Conservation (phyloP, 2,888 invertebrate species). For the Watsonalla binaria region DNA sequence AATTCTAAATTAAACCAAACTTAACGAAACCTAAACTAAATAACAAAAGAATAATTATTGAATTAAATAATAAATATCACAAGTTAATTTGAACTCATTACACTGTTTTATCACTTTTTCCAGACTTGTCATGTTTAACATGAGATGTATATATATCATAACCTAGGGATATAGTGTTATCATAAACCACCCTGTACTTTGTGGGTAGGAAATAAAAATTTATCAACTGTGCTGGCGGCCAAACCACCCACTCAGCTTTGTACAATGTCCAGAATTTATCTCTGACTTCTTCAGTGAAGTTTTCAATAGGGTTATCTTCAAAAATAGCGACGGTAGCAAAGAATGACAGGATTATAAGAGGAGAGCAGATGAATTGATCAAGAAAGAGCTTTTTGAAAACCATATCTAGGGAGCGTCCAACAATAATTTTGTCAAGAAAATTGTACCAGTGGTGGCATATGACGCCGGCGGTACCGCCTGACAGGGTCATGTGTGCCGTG, state of each 20-base stretch:
- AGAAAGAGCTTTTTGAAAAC: slow-evolving; percentile 87
- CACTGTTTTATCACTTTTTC: slow-evolving; percentile 9
- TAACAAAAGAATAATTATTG: slow-evolving; percentile 6
- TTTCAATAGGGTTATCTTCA: slow-evolving; percentile 80
- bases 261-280: slow-evolving; percentile 88
- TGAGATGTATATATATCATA: slow-evolving; percentile 92
- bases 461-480: slow-evolving; percentile 87
- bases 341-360: slow-evolving; percentile 86
- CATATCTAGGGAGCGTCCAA: slow-evolving; percentile 81
- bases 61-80: slow-evolving; percentile 3
- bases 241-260: slow-evolving; percentile 92
- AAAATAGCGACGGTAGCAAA: slow-evolving; percentile 86
- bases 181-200: slow-evolving; percentile 90
- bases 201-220: slow-evolving; percentile 93
- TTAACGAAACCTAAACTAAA: background rate
- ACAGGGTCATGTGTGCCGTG: slow-evolving; percentile 86
- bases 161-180: slow-evolving; percentile 89
- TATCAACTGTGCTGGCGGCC: slow-evolving; percentile 95
- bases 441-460: slow-evolving; percentile 93
- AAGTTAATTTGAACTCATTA: background rate
- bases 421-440: slow-evolving; percentile 83
- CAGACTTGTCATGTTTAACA: slow-evolving; percentile 80
- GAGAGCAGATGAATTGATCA: slow-evolving; percentile 92
- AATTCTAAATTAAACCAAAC: background rate
- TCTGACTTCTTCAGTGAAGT: slow-evolving; percentile 83